Percentiles rank a stretch among this genome's conserved stretches.
phyloP scores from a whole-genome alignment of 2,888 invertebrate species.

The Diarsia rubi region DNA sequence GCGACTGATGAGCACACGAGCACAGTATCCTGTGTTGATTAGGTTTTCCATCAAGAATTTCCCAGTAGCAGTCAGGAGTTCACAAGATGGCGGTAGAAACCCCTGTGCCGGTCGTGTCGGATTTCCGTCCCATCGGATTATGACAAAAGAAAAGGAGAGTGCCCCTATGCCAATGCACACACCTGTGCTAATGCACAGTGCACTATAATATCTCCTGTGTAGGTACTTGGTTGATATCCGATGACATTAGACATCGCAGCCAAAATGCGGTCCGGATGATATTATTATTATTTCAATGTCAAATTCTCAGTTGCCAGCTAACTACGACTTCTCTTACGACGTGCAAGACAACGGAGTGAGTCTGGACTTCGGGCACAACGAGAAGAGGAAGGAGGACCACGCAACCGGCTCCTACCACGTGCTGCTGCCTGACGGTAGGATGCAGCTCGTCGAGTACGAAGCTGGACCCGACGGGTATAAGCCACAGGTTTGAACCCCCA shows the following conservation, averaged over 20 bases:
- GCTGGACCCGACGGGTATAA: constrained; percentile 92
- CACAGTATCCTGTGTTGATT: background rate
- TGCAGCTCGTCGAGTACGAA: constrained; percentile 92
- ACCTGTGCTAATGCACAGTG: background rate
- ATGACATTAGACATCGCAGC: background rate
- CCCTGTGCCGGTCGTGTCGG: background rate
- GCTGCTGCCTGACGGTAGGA: constrained; percentile 92
- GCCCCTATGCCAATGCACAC: background rate
- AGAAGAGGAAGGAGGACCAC: constrained; percentile 92
- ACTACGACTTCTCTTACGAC: constrained; percentile 92
- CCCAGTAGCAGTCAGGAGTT: background rate
- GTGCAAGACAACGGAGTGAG: constrained; percentile 91
- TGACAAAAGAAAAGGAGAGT: background rate
- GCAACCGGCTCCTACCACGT: constrained; percentile 93
- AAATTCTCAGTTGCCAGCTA: constrained; percentile 89
- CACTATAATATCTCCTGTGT: background rate
- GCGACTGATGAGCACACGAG: background rate
- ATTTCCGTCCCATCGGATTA: background rate
- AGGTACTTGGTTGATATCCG: background rate
- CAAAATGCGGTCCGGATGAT: background rate
- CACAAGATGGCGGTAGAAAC: background rate
- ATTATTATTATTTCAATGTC: background rate
- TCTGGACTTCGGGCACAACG: constrained; percentile 92
- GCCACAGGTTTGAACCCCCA: constrained; percentile 86
- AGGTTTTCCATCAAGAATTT: background rate